Conservation (phyloP, 2,113 vertebrate species). For the Herpailurus yagouaroundi region DNA sequence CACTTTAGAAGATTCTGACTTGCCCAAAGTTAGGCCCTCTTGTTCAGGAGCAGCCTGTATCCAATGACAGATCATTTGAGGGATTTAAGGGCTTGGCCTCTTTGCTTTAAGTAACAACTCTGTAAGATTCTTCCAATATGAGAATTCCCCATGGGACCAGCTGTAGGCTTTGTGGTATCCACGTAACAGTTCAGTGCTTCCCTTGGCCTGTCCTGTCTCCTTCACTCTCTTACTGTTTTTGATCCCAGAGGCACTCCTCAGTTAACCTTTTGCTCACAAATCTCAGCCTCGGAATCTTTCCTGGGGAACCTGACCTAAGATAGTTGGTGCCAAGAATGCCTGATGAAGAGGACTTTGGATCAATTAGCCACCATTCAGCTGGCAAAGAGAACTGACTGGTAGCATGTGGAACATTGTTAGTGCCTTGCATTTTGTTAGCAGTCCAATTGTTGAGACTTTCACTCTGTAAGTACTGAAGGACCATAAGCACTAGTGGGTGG, state of each 20-base stretch:
- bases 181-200: not conserved
- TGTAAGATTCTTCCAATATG: not conserved
- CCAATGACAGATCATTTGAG: not conserved
- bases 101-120: not conserved
- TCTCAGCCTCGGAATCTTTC: not conserved
- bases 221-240: not conserved
- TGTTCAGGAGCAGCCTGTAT: not conserved
- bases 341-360: not conserved
- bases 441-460: not conserved
- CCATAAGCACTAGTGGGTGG: too few species aligned
- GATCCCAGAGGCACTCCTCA: not conserved
- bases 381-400: not conserved
- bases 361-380: not conserved
- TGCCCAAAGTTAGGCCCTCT: not conserved
- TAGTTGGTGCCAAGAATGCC: not conserved
- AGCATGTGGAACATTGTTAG: not conserved
- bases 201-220: not conserved
- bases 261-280: not conserved
- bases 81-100: not conserved
- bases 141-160: not conserved
- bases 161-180: not conserved
- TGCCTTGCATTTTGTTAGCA: not conserved
- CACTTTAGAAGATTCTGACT: not conserved
- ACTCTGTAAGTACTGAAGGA: not conserved
- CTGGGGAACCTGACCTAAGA: not conserved